Conservation (phyloP, 2,888 invertebrate species). For the Xanthia togata region DNA sequence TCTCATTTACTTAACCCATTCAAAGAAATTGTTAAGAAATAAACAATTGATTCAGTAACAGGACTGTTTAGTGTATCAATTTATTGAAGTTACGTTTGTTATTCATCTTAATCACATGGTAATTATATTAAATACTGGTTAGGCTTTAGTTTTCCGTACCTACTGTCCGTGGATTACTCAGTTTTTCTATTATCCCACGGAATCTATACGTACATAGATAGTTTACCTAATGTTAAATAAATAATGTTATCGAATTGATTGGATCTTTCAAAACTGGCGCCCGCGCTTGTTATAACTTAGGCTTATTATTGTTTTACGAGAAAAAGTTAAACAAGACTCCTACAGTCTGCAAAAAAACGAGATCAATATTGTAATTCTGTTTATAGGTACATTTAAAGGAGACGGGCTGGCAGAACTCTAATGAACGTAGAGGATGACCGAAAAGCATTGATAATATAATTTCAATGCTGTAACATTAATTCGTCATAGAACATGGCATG, state of each 20-base stretch:
- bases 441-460: conserved; percentile 27
- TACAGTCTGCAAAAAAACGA: background rate
- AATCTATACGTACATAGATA: conserved; percentile 19
- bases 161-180: conserved; percentile 25
- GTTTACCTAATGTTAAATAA: background rate
- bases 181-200: conserved; percentile 53
- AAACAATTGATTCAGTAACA: background rate
- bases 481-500: background rate
- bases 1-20: background rate
- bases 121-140: conserved; percentile 45
- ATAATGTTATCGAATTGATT: conserved; percentile 23
- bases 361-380: background rate
- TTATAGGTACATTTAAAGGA: background rate
- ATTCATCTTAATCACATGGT: conserved; percentile 29
- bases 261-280: conserved; percentile 24
- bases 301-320: background rate
- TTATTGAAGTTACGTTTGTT: background rate
- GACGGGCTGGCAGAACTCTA: background rate
- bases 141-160: conserved; percentile 13
- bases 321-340: background rate
- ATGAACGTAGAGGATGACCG: background rate
- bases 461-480: conserved; percentile 48
- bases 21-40: background rate
- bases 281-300: background rate
- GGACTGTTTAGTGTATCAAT: background rate